Conservation (phyloP, 2,888 invertebrate species). For the Agrochola lychnidis region DNA sequence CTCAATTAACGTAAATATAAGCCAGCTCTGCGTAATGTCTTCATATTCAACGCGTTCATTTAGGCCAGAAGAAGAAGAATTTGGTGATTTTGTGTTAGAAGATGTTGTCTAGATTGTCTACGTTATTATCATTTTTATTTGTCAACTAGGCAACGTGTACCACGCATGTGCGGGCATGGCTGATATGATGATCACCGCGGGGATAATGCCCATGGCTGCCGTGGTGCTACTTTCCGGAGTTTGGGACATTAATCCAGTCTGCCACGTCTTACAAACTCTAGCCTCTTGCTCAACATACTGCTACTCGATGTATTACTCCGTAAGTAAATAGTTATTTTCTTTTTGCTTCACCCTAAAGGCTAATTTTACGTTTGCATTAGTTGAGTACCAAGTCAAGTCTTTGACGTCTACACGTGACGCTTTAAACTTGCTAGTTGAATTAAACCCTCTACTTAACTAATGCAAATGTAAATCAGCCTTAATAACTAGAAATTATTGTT, state of each 20-base stretch:
- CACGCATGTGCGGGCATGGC: constrained; percentile 94
- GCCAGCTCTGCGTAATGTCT: neutral
- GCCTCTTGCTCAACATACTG: constrained; percentile 92
- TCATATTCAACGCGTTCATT: neutral
- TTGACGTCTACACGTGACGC: neutral
- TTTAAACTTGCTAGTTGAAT: neutral
- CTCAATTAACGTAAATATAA: neutral
- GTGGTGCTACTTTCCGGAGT: constrained; percentile 93
- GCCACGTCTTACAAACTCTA: constrained; percentile 92
- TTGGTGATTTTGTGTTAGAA: neutral
- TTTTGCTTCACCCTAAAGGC: neutral
- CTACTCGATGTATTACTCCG: constrained; percentile 85
- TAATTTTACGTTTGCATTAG: neutral
- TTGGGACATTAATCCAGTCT: constrained; percentile 90
- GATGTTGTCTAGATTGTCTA: neutral
- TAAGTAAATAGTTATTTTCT: constrained; percentile 70
- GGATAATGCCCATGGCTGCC: constrained; percentile 93
- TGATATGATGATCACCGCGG: constrained; percentile 93
- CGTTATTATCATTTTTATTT: constrained; percentile 9
- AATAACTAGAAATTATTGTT: neutral
- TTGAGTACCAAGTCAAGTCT: neutral
- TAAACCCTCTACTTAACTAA: neutral
- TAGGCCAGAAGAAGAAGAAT: no score
- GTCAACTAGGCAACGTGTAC: constrained; percentile 92
- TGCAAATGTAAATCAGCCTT: neutral